phyloP scores from a whole-genome alignment of 2,888 invertebrate genomes.

The Heliconius cydno region DNA sequence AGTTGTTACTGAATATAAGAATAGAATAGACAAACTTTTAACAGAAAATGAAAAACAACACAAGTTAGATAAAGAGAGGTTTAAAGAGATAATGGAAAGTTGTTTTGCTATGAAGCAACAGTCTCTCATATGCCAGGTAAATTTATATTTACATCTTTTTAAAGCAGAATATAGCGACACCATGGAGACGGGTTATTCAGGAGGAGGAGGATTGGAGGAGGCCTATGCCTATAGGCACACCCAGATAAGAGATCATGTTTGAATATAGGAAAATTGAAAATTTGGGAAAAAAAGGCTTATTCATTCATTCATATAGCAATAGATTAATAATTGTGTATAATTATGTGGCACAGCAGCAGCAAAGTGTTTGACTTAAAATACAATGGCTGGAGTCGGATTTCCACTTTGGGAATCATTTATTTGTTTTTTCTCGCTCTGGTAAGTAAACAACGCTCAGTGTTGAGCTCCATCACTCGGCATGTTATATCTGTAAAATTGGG shows the following conservation, averaged over 20 bases:
- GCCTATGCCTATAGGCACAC: too few relatives aligned
- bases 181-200: too few relatives aligned
- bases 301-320: background rate
- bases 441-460: too few relatives aligned
- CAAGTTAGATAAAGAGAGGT: constrained; percentile 63
- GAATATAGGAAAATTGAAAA: too few relatives aligned
- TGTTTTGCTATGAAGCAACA: constrained; percentile 75
- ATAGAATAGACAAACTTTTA: constrained; percentile 68
- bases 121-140: constrained; percentile 68
- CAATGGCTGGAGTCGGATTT: too few relatives aligned
- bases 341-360: background rate
- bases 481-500: too few relatives aligned
- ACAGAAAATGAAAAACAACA: constrained; percentile 67
- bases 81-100: constrained; percentile 71
- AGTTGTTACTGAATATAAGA: constrained; percentile 75
- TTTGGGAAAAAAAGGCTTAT: too few relatives aligned
- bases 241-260: too few relatives aligned
- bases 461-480: too few relatives aligned
- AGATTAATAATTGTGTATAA: background rate
- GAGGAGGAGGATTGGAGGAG: too few relatives aligned
- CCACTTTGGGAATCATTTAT: too few relatives aligned
- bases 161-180: background rate
- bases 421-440: too few relatives aligned
- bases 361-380: background rate
- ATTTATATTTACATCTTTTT: background rate